These are phyloP conservation scores for Porites lobata DNA, from an alignment of 92 coral and sea anemone species.

Conservation along the genomic window DNA sequence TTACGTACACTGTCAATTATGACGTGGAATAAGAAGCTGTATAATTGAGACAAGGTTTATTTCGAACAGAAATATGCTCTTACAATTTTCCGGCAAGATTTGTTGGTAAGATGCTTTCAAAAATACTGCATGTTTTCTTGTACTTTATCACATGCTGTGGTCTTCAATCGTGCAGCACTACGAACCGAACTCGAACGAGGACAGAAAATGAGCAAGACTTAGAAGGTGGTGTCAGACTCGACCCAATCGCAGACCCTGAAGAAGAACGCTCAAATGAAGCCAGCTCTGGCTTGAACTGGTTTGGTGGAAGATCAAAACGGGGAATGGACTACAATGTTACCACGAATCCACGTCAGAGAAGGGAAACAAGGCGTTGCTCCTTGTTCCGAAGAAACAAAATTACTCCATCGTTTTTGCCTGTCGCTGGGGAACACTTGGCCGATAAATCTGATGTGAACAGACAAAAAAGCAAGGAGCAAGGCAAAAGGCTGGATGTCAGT, in stretches of 20 bases:
- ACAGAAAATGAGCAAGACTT: background rate
- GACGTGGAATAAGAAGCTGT: background rate
- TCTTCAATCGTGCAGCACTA: background rate
- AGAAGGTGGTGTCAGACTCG: background rate
- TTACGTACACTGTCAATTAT: background rate
- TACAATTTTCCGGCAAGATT: background rate
- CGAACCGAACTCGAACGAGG: background rate
- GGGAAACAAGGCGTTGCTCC: background rate
- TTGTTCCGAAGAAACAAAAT: conserved; percentile 29
- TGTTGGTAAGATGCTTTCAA: conserved; percentile 3
- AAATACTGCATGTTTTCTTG: background rate
- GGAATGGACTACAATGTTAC: background rate
- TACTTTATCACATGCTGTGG: conserved; percentile 20
- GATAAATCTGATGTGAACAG: background rate
- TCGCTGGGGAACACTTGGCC: background rate
- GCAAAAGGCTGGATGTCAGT: background rate
- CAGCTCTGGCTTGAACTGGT: background rate
- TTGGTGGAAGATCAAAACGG: background rate
- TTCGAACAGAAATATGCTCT: background rate
- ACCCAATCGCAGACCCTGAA: conserved; percentile 11
- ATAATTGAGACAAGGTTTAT: background rate
- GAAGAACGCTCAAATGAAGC: background rate
- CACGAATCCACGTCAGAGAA: background rate
- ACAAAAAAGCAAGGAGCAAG: background rate
- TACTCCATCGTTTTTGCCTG: conserved; percentile 5